Evolutionary conservation across 2,797 vertebrate species (phyloP).

Genomic region (Lacerta agilis): DNA sequence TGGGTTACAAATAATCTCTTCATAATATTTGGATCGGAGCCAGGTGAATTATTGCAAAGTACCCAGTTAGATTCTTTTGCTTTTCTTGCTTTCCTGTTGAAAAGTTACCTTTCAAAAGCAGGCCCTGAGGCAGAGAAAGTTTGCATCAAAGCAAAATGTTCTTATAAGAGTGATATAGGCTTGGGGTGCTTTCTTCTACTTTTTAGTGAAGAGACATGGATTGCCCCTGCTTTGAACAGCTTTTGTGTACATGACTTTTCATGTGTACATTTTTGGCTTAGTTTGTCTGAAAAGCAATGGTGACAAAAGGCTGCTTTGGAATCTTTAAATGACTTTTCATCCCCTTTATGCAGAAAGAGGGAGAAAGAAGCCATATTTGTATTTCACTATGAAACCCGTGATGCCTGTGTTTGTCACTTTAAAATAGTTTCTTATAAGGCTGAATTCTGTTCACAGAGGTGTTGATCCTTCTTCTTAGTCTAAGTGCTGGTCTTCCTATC

Average conservation of each 20-base stretch:
- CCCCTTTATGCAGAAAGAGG: background rate
- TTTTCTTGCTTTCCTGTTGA: background rate
- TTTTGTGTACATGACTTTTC: background rate
- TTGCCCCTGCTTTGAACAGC: background rate
- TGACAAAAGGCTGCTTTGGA: slow-evolving; percentile 6
- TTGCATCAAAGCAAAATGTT: background rate
- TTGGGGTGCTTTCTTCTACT: background rate
- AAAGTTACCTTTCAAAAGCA: slow-evolving; percentile 10
- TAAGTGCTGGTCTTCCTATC: background rate
- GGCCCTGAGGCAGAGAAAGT: slow-evolving; percentile 1
- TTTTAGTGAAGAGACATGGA: background rate
- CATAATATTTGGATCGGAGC: background rate
- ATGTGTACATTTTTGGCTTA: background rate
- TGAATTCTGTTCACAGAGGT: background rate
- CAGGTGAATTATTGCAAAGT: background rate
- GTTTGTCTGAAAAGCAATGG: background rate
- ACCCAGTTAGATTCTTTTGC: background rate
- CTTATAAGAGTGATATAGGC: background rate
- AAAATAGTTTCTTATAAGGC: rapidly evolving
- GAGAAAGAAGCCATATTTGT: background rate
- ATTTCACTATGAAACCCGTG: background rate
- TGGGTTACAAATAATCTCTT: background rate
- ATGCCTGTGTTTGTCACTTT: background rate
- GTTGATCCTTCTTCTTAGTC: background rate
- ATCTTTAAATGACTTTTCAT: background rate